phyloP scores from a whole-genome alignment of 1,140 invertebrate species.

The Solenopsis invicta region DNA sequence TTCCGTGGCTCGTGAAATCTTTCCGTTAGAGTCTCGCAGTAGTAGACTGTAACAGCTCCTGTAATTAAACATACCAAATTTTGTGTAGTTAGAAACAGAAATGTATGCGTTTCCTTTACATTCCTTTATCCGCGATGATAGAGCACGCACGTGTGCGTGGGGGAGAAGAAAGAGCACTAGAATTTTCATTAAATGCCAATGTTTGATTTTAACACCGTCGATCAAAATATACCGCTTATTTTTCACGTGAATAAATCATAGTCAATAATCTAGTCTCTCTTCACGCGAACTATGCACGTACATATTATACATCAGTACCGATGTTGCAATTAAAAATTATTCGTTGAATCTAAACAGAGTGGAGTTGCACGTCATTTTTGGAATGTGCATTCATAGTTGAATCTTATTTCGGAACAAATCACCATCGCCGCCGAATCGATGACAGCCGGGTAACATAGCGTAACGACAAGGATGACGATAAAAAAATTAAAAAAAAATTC shows the following conservation, averaged over 20 bases:
- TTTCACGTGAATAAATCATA: neutral
- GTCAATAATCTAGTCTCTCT: neutral
- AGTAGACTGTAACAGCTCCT: neutral
- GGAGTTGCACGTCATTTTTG: neutral
- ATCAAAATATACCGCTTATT: neutral
- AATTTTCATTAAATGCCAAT: neutral
- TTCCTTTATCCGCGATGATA: too few relatives aligned
- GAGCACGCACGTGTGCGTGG: too few relatives aligned
- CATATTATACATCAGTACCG: neutral
- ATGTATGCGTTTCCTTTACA: too few relatives aligned
- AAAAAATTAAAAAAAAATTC: conserved; percentile 8
- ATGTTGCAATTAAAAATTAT: neutral
- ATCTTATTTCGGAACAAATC: conserved; percentile 77
- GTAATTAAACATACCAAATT: neutral
- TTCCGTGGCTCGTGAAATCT: neutral
- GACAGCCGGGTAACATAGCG: conserved; percentile 69
- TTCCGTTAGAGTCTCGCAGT: neutral
- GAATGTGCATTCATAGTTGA: neutral
- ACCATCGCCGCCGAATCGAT: conserved; percentile 72
- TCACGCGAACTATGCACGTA: neutral
- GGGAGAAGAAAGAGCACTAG: too few relatives aligned
- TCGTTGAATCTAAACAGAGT: neutral
- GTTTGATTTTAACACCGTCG: neutral
- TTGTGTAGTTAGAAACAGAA: neutral
- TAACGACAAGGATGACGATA: conserved; percentile 64